These are phyloP conservation scores for Machimus atricapillus DNA, from an alignment of 2,888 invertebrate genomes.

Conservation along the genomic window DNA sequence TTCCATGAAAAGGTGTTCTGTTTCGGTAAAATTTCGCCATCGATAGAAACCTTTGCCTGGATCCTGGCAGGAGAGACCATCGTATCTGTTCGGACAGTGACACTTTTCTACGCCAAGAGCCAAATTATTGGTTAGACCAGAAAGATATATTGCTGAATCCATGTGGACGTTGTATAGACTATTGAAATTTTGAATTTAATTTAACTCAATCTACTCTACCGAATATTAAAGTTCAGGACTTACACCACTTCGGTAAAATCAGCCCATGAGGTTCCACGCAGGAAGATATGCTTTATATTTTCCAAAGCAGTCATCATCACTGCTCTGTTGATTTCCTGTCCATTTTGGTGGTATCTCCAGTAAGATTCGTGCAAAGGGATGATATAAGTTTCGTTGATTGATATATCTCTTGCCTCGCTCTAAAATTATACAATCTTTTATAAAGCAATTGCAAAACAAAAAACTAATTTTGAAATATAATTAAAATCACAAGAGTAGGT, in stretches of 20 bases:
- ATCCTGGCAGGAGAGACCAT: constrained; percentile 89
- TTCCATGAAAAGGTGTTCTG: constrained; percentile 73
- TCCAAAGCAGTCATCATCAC: constrained; percentile 93
- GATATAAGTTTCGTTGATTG: constrained; percentile 65
- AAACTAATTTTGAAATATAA: background rate
- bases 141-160: constrained; percentile 79
- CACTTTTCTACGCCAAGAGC: constrained; percentile 88
- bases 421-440: constrained; percentile 12
- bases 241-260: constrained; percentile 69
- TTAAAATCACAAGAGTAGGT: no score
- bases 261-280: constrained; percentile 74
- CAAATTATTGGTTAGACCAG: constrained; percentile 70
- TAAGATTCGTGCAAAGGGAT: constrained; percentile 77
- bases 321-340: constrained; percentile 71
- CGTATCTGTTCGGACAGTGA: constrained; percentile 80
- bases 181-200: constrained; percentile 45
- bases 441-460: background rate
- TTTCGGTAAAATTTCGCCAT: constrained; percentile 69
- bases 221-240: constrained; percentile 49
- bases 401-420: constrained; percentile 61
- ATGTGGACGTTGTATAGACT: constrained; percentile 80
- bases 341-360: constrained; percentile 68
- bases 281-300: constrained; percentile 79
- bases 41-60: constrained; percentile 83
- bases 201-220: background rate